Evolutionary conservation across 2,888 invertebrate genomes (phyloP).

Genomic region (Dolichomitus sp.): DNA sequence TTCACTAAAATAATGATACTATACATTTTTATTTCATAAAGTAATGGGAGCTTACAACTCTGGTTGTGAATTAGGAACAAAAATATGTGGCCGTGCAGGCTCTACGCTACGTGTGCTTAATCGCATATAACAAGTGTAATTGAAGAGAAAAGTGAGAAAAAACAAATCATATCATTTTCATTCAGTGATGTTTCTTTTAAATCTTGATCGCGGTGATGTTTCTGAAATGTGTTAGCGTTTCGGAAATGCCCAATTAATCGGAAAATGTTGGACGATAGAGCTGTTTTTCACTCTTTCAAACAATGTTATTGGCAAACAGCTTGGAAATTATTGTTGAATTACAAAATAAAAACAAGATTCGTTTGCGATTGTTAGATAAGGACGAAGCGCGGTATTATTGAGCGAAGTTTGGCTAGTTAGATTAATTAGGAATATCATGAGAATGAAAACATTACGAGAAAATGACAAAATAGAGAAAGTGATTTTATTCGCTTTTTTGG

Average conservation of each 20-base stretch:
- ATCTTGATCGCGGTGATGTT: constrained; percentile 38
- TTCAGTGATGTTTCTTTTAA: constrained; percentile 62
- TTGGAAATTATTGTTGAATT: constrained; percentile 20
- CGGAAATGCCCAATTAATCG: constrained; percentile 51
- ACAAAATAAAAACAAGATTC: constrained; percentile 19
- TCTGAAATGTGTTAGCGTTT: constrained; percentile 34
- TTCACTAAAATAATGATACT: too few relatives aligned
- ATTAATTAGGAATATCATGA: not conserved
- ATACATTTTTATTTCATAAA: too few relatives aligned
- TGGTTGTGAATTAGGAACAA: constrained; percentile 23
- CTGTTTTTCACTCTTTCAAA: constrained; percentile 42
- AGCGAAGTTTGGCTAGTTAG: not conserved
- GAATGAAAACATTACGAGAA: not conserved
- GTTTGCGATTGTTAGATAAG: constrained; percentile 12
- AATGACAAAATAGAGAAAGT: too few relatives aligned
- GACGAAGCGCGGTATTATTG: constrained; percentile 14
- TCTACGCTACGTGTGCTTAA: constrained; percentile 21
- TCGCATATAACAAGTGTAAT: constrained; percentile 21
- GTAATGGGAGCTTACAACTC: too few relatives aligned
- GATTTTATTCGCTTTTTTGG: not conserved
- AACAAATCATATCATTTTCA: constrained; percentile 7
- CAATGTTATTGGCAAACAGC: constrained; percentile 26
- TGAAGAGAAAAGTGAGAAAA: not conserved
- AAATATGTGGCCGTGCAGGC: not conserved
- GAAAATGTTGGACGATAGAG: constrained; percentile 16